Conservation (phyloP, 2,888 invertebrate species). For the Steinernema hermaphroditum region DNA sequence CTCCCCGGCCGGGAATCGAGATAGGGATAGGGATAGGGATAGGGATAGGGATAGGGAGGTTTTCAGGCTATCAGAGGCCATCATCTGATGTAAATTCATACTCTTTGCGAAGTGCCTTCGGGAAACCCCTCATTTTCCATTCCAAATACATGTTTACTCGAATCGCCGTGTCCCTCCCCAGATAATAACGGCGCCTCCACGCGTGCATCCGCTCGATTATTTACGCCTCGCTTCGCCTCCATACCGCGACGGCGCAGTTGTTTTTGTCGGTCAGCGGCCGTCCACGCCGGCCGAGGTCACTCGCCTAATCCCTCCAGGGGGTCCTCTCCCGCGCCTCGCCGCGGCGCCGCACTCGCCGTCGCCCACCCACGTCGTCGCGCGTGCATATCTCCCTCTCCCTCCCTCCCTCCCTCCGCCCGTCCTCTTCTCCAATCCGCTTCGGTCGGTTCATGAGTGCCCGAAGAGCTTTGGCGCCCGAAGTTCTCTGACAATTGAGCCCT, state of each 20-base stretch:
- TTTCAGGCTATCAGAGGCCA: too few species aligned
- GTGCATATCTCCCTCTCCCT: background rate
- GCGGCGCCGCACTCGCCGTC: background rate
- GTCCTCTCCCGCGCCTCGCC: too few species aligned
- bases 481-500: background rate
- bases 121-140: too few species aligned
- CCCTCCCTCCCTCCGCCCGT: background rate
- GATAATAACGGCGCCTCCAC: too few species aligned
- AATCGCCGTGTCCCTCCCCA: too few species aligned
- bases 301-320: constrained; percentile 27
- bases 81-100: too few species aligned
- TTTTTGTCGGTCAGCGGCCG: background rate
- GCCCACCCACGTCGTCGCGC: constrained; percentile 22
- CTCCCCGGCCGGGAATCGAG: too few species aligned
- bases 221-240: background rate
- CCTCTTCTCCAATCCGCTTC: background rate
- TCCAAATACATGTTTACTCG: too few species aligned
- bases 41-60: too few species aligned
- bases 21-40: too few species aligned
- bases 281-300: background rate
- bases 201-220: constrained; percentile 5
- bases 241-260: background rate
- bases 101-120: too few species aligned
- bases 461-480: background rate
- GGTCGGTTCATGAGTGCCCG: constrained; percentile 11